Base-by-base conservation (phyloP, 2,797 vertebrate genomes). In the Neostethus bicornis region DNA sequence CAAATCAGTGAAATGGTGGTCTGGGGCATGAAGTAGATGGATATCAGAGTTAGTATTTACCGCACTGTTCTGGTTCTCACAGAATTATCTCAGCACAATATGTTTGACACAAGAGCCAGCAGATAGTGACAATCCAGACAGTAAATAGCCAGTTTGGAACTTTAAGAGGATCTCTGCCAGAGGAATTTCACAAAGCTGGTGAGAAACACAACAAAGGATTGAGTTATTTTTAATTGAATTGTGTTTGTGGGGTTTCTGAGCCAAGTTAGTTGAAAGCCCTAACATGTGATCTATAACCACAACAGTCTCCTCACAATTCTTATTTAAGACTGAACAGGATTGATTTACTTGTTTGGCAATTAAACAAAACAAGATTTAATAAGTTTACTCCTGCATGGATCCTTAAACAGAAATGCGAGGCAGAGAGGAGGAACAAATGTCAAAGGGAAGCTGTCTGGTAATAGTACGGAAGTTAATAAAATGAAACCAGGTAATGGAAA, bases 381-480 rank as follows among this genome's bases (percentile, higher is more conserved):
- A 80, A 60, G 61, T 75, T 81, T 65, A 60, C 59, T 85, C 77
- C 75, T 68, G 20, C 48, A 39, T 57, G 80, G 75, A 76, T 75
- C 81, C 88, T 73, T 85, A 80, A 75, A 66, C 86, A 80, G 87
- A 34, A 34, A 34, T 78, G 78, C 75, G 80, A 87, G 85, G 87
- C 76, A 80, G 75, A 77, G 71, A 70, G 78, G 60, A 73, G 69
- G 77, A 82, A 80, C 78, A 75, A 83, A 66, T 75, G 70, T 83
- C 83, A 80, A 83, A 83, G 79, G 64, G 79, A 88, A 81, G 84
- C 73, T 79, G 73, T 59, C 68, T 81, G 77, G 84, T 91, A 90
- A 92, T 88, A 85, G 90, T 81, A 78, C 69, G 73, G 85, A 90
- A 90, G 90, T 91, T 91, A 90, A 91, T 91, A 91, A 90, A 90